Percentiles rank a stretch among this genome's conserved stretches.
Evolutionary conservation across 2,888 invertebrate genomes (phyloP).

Genomic region (Abrostola triplasia): DNA sequence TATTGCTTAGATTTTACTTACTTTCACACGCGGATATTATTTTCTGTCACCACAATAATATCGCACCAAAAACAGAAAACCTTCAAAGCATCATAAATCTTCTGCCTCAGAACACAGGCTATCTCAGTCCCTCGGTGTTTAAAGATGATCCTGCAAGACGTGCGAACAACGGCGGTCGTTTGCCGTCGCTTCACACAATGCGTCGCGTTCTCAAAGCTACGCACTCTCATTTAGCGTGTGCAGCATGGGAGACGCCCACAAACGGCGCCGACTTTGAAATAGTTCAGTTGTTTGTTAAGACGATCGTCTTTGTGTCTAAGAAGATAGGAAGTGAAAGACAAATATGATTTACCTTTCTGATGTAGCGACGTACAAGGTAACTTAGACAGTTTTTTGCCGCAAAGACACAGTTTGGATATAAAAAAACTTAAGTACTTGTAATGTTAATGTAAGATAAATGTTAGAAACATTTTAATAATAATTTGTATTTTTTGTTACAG

Average conservation of each 20-base stretch:
- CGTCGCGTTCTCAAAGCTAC: conserved; percentile 28
- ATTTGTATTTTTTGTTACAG: conserved; percentile 36
- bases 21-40: too few relatives aligned
- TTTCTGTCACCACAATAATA: too few relatives aligned
- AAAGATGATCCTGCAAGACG: conserved; percentile 39
- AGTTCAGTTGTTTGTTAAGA: neutral
- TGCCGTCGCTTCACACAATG: conserved; percentile 34
- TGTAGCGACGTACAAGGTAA: neutral
- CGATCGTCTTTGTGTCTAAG: neutral
- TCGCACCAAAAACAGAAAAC: neutral
- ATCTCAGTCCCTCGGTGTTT: conserved; percentile 39
- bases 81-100: conserved; percentile 24
- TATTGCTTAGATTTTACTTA: too few relatives aligned
- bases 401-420: too few relatives aligned
- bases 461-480: neutral
- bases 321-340: neutral
- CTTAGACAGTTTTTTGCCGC: too few relatives aligned
- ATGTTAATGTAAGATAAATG: neutral
- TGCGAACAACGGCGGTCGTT: conserved; percentile 42
- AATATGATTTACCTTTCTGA: neutral
- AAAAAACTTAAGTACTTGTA: neutral
- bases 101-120: conserved; percentile 12
- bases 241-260: conserved; percentile 4
- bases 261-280: conserved; percentile 6
- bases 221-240: conserved; percentile 32